phyloP scores from a whole-genome alignment of 2,113 vertebrate genomes.

The Canis aureus region DNA sequence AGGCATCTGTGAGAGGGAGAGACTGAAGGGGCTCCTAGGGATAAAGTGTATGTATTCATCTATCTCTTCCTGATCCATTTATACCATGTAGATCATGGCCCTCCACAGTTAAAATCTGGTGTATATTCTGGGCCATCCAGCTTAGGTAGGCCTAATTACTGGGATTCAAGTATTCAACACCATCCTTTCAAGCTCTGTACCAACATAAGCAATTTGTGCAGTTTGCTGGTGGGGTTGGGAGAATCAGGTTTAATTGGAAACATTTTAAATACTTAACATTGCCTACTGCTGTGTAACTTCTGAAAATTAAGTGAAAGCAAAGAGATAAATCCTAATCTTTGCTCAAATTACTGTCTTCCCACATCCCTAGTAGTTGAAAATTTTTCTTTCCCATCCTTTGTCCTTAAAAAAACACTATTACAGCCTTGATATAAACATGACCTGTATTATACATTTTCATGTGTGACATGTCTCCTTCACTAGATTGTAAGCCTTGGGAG shows the following conservation, averaged over 20 bases:
- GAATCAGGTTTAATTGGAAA: background rate
- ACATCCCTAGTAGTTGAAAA: slow-evolving; percentile 40
- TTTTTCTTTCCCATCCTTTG: slow-evolving; percentile 21
- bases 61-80: background rate
- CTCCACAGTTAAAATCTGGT: background rate
- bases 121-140: background rate
- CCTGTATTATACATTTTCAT: slow-evolving; percentile 57
- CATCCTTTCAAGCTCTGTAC: slow-evolving; percentile 42
- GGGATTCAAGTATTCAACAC: background rate
- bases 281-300: slow-evolving; percentile 34
- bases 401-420: background rate
- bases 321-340: slow-evolving; percentile 40
- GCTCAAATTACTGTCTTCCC: slow-evolving; percentile 38
- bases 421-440: slow-evolving; percentile 30
- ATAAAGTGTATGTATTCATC: background rate
- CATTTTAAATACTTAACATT: slow-evolving; percentile 34
- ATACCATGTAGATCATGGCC: background rate
- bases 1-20: background rate
- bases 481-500: slow-evolving; percentile 74
- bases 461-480: slow-evolving; percentile 55
- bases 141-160: background rate
- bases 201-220: background rate
- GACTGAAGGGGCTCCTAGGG: background rate
- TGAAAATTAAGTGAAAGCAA: slow-evolving; percentile 54
- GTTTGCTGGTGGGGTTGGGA: background rate